A percentile compares a stretch with the other conserved stretches of the same genome.
Conservation (phyloP, 2,888 invertebrate species). For the Epirrhoe tristata region DNA sequence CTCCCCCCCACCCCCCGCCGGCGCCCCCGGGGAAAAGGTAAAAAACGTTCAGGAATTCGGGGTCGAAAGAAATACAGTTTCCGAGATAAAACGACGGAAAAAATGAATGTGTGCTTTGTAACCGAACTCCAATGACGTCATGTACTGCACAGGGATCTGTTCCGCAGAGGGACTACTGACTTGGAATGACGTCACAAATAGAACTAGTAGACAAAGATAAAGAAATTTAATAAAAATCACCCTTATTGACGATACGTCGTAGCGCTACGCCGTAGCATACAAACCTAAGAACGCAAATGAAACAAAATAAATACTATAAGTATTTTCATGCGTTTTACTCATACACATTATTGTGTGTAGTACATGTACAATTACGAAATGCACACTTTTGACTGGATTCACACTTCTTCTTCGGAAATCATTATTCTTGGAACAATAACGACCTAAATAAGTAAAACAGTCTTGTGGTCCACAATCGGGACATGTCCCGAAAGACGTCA, state of each 20-base stretch:
- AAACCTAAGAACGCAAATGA: no score
- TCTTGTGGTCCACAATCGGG: conserved; percentile 9
- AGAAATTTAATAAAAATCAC: no score
- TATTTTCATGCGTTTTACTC: no score
- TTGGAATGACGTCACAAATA: background rate
- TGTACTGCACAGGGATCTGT: background rate
- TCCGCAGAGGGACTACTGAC: background rate
- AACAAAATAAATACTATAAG: no score
- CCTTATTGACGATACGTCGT: no score
- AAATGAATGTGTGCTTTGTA: conserved; percentile 31
- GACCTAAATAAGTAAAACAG: conserved; percentile 3
- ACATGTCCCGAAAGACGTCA: conserved; percentile 12
- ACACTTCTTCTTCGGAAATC: background rate
- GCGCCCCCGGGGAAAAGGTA: conserved; percentile 29
- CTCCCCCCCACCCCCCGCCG: conserved; percentile 7
- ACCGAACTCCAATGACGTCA: conserved; percentile 30
- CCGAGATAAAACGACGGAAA: conserved; percentile 37
- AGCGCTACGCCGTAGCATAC: no score
- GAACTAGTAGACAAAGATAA: no score
- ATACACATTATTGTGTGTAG: no score
- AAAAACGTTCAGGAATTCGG: conserved; percentile 38
- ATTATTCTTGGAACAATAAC: background rate
- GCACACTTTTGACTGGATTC: no score
- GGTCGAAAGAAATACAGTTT: conserved; percentile 40
- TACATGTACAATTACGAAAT: no score